Base-by-base conservation (phyloP, 2,888 invertebrate genomes). In the Tetropium fuscum region DNA sequence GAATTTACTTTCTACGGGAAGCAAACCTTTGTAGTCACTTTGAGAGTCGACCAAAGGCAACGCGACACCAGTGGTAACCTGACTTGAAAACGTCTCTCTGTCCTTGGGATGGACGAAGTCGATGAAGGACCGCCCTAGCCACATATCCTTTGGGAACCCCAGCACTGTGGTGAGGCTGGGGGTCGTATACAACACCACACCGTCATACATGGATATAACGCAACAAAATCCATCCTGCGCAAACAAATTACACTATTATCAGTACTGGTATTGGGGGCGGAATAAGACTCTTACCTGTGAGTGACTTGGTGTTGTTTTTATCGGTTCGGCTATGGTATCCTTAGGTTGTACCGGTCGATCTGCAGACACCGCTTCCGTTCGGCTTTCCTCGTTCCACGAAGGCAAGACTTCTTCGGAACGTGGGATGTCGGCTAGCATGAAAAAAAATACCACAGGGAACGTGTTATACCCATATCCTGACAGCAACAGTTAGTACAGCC, bases 91-190 rank as follows among this genome's bases (percentile, higher is more conserved):
- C 0, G 89, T 89, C 49, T 87, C 84, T 59, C 90, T 84, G 74
- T 90, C 89, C 80, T 88, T 91, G 1, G 91, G 89, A 80, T 95
- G 93, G 0, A 96, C 86, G 75, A 94, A 95, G 73, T 95, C 94
- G 53, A 93, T 92, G 73, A 96, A 93, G 0, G 92, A 92, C 48
- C 92, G 85, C 2, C 94, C 94, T 22, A 91, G 81, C 93, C 94
- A 94, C 88, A 93, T 91, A 63, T 93, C 91, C 67, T 89, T 88
- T 0, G 93, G 90, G 75, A 89, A 95, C 1, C 93, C 94, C 47
- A 95, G 84, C 1, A 88, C 84, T 1, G 86, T 80, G 0, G 88
- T 88, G 45, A 94, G 82, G 41, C 87, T 87, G 0, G 89, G 82
- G 0, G 93, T 91, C 6, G 91, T 89, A 72, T 90, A 91, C 70